Conservation (phyloP, 2,113 vertebrate species). For the Oophaga pumilio region DNA sequence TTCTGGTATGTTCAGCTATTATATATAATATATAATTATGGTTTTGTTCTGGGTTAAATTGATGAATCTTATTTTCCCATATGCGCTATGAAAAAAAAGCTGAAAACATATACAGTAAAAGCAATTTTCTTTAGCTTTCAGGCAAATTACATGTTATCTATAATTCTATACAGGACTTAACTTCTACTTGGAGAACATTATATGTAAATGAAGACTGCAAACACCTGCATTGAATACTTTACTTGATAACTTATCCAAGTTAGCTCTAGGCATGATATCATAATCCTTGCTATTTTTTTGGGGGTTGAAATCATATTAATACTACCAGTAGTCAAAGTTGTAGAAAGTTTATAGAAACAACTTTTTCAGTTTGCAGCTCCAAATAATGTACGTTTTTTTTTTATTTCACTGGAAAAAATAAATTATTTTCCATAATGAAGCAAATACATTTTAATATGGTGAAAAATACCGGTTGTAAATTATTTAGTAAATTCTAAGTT, state of each 20-base stretch:
- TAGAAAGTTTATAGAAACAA: slow-evolving; percentile 22
- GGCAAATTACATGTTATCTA: slow-evolving; percentile 49
- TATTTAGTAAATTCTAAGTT: no score
- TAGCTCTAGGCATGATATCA: slow-evolving; percentile 42
- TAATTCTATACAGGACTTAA: slow-evolving; percentile 51
- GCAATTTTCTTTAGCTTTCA: slow-evolving; percentile 43
- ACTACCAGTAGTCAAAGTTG: slow-evolving; percentile 9
- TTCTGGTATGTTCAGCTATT: neutral
- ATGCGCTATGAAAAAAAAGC: neutral
- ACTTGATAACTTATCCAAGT: slow-evolving; percentile 46
- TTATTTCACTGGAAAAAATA: neutral
- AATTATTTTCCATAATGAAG: neutral
- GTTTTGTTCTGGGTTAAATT: neutral
- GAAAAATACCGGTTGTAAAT: neutral
- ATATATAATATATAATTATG: neutral
- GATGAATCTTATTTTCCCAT: slow-evolving; percentile 23
- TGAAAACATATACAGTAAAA: slow-evolving; percentile 11
- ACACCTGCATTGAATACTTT: slow-evolving; percentile 50
- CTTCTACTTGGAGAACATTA: slow-evolving; percentile 51
- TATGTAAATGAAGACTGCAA: slow-evolving; percentile 48
- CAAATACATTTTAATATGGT: neutral
- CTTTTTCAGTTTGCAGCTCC: neutral
- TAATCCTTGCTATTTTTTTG: slow-evolving; percentile 34
- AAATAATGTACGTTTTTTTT: slow-evolving; percentile 1
- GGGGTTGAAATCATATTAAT: slow-evolving; percentile 28